Evolutionary conservation across 1,140 invertebrate species (phyloP), one percentile per base, ranked within the genome.

Genomic region (Trinorchestia longiramus): DNA sequence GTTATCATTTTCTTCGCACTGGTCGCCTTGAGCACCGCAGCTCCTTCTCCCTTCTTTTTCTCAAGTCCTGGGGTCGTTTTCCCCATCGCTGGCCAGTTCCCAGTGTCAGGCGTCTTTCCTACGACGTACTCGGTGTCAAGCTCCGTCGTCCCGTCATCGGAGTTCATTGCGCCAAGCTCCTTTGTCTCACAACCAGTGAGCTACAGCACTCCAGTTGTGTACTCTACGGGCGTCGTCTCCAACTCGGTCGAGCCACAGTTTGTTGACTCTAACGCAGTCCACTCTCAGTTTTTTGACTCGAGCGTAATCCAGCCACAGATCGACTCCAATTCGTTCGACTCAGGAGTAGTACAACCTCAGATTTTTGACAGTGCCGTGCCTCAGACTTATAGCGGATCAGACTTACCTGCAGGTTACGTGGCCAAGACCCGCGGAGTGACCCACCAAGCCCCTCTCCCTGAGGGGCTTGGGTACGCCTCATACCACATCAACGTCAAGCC

Each of bases 391-490:
- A 77, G 95, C 44, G 87, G 57, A 0, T 47, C 62, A 95, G 95
- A 95, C 3, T 88, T 96, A 28, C 77, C 91, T 19, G 94, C 96
- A 11, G 96, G 96, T 6, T 96, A 96, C 95, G 95, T 96, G n/a
- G 96, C 96, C 95, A 96, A 96, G 96, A 96, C 96, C 53, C 96
- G 92, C 0, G 96, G 96, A 0, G 92, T 95, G 23, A 91, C 94
- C 43, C 96, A 96, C 95, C 62, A 95, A 94, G 96, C 96, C 42
- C 96, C 96, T 41, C 96, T 96, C 0, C 96, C 96, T 40, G 77
- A 87, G 1, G 96, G 96, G 19, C 95, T 96, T 40, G 96, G 47
- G 47, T 96, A 96, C 43, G 96, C 96, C 88, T 96, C 96, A 41
- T 95, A 96, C 88, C 96, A 96, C 87, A 96, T 96, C 96, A 96